Conservation (phyloP, 2,888 invertebrate species). For the Asteroscopus sphinx region DNA sequence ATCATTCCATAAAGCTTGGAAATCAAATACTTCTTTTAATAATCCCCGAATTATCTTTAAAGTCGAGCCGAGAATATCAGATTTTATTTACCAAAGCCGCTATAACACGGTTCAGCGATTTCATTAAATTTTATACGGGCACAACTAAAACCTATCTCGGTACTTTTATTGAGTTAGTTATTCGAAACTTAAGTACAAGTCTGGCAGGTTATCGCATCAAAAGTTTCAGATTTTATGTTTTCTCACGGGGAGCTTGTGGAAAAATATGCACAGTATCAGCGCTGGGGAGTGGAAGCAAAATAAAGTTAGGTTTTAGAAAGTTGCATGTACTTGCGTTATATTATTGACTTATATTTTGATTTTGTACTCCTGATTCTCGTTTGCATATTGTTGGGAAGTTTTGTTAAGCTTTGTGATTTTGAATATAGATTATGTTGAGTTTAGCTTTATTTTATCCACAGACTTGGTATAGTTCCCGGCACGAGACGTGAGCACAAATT, state of each 20-base stretch:
- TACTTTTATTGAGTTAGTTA: slow-evolving; percentile 55
- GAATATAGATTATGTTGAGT: background rate
- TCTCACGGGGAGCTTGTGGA: slow-evolving; percentile 36
- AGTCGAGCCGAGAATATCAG: slow-evolving; percentile 27
- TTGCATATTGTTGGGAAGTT: slow-evolving; percentile 16
- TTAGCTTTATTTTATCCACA: too few species aligned
- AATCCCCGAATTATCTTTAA: slow-evolving; percentile 38
- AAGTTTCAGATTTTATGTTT: slow-evolving; percentile 55
- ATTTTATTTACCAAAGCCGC: slow-evolving; percentile 31
- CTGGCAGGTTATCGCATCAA: slow-evolving; percentile 49
- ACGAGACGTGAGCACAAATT: too few species aligned
- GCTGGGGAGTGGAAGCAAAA: slow-evolving; percentile 25
- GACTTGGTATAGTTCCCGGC: too few species aligned
- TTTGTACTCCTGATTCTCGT: slow-evolving; percentile 25
- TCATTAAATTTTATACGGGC: slow-evolving; percentile 47
- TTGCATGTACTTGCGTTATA: slow-evolving; percentile 24
- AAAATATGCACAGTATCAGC: slow-evolving; percentile 48
- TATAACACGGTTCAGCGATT: slow-evolving; percentile 26
- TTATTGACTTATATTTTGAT: slow-evolving; percentile 45
- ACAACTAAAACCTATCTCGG: slow-evolving; percentile 49
- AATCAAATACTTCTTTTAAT: slow-evolving; percentile 29
- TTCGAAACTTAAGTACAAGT: slow-evolving; percentile 50
- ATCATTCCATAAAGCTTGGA: slow-evolving; percentile 2
- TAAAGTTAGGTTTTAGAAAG: slow-evolving; percentile 48
- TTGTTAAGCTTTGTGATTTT: background rate